These are phyloP conservation scores for Pterocles gutturalis DNA, from an alignment of 2,113 vertebrate species.

Conservation along the genomic window DNA sequence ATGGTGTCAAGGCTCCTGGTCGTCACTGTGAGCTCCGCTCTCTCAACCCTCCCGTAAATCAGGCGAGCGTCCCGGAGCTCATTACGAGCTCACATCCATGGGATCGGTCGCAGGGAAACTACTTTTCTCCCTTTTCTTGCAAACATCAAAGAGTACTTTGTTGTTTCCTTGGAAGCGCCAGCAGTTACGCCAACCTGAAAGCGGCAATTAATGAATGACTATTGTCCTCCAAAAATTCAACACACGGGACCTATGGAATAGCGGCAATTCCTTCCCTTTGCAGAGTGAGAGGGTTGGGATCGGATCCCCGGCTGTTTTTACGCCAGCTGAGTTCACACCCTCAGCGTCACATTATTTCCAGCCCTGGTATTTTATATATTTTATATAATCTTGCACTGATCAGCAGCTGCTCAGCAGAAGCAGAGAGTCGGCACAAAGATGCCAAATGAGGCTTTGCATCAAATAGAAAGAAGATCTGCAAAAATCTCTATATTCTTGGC, in stretches of 20 bases:
- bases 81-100: neutral
- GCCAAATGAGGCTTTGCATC: neutral
- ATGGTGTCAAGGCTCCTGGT: neutral
- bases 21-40: neutral
- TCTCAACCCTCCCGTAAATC: neutral
- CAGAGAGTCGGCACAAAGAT: neutral
- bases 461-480: neutral
- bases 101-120: neutral
- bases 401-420: neutral
- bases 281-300: neutral
- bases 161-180: neutral
- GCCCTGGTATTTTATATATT: neutral
- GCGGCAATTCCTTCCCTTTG: neutral
- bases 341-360: neutral
- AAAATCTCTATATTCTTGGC: neutral
- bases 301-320: accelerated
- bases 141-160: constrained; percentile 9
- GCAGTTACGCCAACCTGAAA: neutral
- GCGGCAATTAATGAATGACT: neutral
- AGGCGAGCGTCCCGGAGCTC: neutral
- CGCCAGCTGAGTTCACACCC: neutral
- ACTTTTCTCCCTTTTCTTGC: neutral
- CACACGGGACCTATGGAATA: neutral
- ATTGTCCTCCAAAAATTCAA: neutral
- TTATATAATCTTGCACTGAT: neutral